A percentile compares a stretch with the other conserved stretches of the same genome.
These are phyloP conservation scores for Ctenicera cuprea DNA, from an alignment of 2,888 invertebrate species.

Conservation along the genomic window DNA sequence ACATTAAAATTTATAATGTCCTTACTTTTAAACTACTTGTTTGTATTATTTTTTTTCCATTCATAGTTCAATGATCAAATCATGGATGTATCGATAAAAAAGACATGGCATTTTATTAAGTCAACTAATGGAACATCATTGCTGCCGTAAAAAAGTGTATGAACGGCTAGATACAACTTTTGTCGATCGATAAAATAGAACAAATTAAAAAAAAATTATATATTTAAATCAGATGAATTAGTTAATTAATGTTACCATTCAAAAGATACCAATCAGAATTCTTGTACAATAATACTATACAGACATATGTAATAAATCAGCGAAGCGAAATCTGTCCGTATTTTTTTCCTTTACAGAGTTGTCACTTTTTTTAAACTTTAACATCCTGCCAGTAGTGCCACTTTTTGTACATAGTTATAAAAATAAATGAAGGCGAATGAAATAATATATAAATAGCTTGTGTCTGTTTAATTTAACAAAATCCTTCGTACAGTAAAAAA, in stretches of 20 bases:
- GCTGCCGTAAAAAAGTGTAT: conserved; percentile 1
- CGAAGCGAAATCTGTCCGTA: conserved; percentile 19
- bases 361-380: conserved; percentile 3
- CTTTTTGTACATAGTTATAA: background rate
- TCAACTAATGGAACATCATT: conserved; percentile 20
- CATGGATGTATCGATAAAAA: background rate
- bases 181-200: conserved; percentile 30
- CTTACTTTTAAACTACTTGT: too few species aligned
- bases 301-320: conserved; percentile 27
- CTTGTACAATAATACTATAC: conserved; percentile 31
- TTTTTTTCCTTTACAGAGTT: conserved; percentile 19
- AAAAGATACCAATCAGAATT: conserved; percentile 39
- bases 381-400: background rate
- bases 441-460: too few species aligned
- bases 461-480: too few species aligned
- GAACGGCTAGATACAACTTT: conserved; percentile 12
- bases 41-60: background rate
- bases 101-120: conserved; percentile 10
- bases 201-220: conserved; percentile 10
- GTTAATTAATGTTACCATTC: conserved; percentile 43
- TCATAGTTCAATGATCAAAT: conserved; percentile 6
- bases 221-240: conserved; percentile 36
- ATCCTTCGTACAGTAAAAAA: too few species aligned
- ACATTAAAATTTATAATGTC: too few species aligned
- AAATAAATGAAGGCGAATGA: too few species aligned